Conservation (phyloP, 2,113 vertebrate genomes). For the Chloebia gouldiae region DNA sequence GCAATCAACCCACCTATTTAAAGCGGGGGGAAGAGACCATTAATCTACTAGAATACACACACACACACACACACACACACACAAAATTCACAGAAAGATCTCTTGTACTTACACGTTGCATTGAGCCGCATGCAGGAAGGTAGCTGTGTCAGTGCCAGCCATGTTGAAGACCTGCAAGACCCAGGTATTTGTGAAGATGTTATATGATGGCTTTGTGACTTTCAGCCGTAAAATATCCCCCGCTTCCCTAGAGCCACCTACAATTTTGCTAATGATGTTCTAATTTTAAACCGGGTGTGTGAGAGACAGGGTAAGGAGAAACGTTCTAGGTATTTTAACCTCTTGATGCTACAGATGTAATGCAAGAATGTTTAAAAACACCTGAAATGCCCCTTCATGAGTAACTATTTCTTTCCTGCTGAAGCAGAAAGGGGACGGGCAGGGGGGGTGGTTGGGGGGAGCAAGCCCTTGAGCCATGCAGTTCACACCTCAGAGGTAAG, state of each 20-base stretch:
- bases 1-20: neutral
- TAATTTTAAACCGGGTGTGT: neutral
- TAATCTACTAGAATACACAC: neutral
- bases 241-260: neutral
- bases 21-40: neutral
- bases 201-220: neutral
- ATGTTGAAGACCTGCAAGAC: constrained; percentile 43
- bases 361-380: neutral
- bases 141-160: neutral
- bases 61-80: too few relatives aligned
- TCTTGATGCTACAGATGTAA: neutral
- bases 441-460: rapidly evolving
- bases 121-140: neutral
- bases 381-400: neutral
- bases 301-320: neutral
- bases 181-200: constrained; percentile 10
- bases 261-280: neutral
- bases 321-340: neutral
- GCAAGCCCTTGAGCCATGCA: neutral
- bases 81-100: neutral
- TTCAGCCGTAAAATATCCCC: neutral
- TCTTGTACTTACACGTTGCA: neutral
- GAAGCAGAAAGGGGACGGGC: neutral
- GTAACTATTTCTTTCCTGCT: neutral
- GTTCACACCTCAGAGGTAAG: neutral